Percentiles rank a stretch among this genome's conserved stretches.
Evolutionary conservation across 2,888 invertebrate genomes (phyloP).

Genomic region (Dione vanillae): DNA sequence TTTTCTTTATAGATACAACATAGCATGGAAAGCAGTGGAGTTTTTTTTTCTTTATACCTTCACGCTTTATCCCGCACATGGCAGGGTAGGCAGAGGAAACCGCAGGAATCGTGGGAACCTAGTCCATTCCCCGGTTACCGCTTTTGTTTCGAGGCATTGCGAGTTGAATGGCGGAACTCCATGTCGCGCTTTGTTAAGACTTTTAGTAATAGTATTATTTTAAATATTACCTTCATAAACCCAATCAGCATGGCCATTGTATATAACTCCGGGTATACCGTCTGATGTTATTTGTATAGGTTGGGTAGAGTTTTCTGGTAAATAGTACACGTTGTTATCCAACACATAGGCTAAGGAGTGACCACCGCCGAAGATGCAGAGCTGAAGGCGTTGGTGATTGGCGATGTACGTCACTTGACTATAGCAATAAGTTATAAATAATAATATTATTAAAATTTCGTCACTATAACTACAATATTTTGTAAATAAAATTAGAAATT

Average conservation of each 20-base stretch:
- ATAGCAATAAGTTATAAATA: constrained; percentile 46
- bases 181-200: too few species aligned
- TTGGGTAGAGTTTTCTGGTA: constrained; percentile 63
- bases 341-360: constrained; percentile 86
- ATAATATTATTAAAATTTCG: neutral
- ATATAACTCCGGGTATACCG: constrained; percentile 86
- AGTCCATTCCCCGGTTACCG: too few species aligned
- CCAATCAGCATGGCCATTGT: constrained; percentile 96
- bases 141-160: too few species aligned
- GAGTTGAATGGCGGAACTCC: too few species aligned
- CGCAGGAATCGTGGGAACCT: too few species aligned
- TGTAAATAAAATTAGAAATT: too few species aligned
- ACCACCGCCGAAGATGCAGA: constrained; percentile 84
- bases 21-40: too few species aligned
- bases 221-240: constrained; percentile 92
- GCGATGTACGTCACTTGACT: constrained; percentile 76
- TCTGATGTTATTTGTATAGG: constrained; percentile 84
- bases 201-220: neutral
- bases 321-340: constrained; percentile 88
- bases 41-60: too few species aligned
- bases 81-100: too few species aligned
- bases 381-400: constrained; percentile 83
- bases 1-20: too few species aligned
- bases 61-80: too few species aligned
- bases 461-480: too few species aligned